phyloP scores from a whole-genome alignment of 2,888 invertebrate genomes.

The Drosophila mettleri region DNA sequence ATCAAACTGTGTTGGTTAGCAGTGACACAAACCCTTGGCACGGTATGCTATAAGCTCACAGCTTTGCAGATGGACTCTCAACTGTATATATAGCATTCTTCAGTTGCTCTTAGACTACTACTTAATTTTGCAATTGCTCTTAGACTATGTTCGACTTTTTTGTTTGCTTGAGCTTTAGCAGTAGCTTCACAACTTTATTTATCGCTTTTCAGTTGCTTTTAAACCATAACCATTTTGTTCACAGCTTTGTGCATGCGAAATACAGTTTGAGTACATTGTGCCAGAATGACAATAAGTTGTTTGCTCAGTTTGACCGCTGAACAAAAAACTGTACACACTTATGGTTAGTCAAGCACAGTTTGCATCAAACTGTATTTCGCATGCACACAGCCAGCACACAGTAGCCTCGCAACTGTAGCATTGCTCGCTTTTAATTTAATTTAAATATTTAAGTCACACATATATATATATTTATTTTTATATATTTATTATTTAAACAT shows the following conservation, averaged over 20 bases:
- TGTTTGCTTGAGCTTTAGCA: too few relatives aligned
- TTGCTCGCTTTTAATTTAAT: background rate
- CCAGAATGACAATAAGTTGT: too few relatives aligned
- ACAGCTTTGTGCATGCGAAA: too few relatives aligned
- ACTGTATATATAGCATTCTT: background rate
- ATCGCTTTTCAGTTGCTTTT: too few relatives aligned
- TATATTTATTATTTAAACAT: conserved; percentile 36
- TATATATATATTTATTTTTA: conserved; percentile 29
- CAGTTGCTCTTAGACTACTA: background rate
- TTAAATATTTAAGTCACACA: conserved; percentile 9
- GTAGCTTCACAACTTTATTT: too few relatives aligned
- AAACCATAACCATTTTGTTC: too few relatives aligned
- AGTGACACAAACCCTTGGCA: background rate
- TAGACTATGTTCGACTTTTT: too few relatives aligned
- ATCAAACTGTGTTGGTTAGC: background rate
- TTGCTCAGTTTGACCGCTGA: too few relatives aligned
- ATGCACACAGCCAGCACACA: background rate
- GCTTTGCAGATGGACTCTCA: background rate
- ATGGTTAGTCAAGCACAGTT: background rate
- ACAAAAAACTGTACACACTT: background rate
- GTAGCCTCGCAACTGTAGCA: background rate
- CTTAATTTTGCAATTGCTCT: too few relatives aligned
- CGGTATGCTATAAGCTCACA: background rate
- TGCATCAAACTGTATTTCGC: background rate
- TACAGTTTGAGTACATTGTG: too few relatives aligned